Conservation (phyloP, 2,888 invertebrate species). For the Fabriciana adippe region DNA sequence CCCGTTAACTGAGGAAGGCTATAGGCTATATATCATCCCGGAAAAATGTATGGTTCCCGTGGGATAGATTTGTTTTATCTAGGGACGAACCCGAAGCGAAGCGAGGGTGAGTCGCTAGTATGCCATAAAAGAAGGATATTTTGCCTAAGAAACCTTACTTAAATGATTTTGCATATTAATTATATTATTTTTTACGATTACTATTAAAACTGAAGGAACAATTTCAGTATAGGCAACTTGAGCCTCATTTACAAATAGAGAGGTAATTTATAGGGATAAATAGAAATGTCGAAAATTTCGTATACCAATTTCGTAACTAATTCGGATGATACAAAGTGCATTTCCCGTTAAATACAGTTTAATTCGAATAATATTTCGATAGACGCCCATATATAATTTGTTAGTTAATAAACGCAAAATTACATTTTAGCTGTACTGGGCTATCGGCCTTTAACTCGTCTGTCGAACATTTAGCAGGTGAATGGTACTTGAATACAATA, state of each 20-base stretch:
- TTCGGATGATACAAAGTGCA: constrained; percentile 26
- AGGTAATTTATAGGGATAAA: constrained; percentile 25
- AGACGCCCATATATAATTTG: background rate
- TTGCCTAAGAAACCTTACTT: no score
- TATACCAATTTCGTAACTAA: constrained; percentile 20
- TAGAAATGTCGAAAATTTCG: constrained; percentile 13
- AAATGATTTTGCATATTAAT: no score
- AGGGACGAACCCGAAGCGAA: no score
- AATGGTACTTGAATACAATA: no score
- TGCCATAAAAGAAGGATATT: no score
- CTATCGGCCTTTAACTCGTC: background rate
- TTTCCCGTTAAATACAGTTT: constrained; percentile 16
- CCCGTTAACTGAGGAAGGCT: no score
- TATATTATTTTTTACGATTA: no score
- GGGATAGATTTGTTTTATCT: no score
- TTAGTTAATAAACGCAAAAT: constrained; percentile 1
- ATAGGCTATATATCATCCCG: no score
- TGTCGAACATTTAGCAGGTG: background rate
- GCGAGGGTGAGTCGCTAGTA: no score
- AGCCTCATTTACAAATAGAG: constrained; percentile 28
- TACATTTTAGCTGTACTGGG: background rate
- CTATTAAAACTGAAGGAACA: constrained; percentile 1
- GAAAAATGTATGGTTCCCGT: no score
- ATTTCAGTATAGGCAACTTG: constrained; percentile 22
- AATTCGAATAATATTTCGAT: constrained; percentile 10